Base-by-base conservation (phyloP, 2,113 vertebrate genomes). In the Alethe diademata region DNA sequence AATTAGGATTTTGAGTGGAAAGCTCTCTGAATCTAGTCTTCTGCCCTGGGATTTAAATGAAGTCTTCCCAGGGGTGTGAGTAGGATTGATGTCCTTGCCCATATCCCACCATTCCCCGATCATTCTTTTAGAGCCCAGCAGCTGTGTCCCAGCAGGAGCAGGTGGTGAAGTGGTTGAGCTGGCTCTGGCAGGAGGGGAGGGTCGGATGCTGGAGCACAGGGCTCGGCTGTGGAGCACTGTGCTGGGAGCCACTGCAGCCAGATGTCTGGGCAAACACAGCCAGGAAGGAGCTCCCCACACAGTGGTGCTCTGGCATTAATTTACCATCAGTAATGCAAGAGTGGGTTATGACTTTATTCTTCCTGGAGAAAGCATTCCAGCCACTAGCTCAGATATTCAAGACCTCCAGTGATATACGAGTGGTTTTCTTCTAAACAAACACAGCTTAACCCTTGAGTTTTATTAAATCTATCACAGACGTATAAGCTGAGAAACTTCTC, bases 81-180 rank as follows among this genome's bases (percentile, higher is more conserved):
- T 36, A 90, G 94, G 93, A 96, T 92, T 95, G 94, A 96, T 95
- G 91, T 86, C 60, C 78, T 94, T 2, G 4, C 62, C 29, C 81
- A 62, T 11, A 54, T 96, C 91, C 90, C 0, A n/a, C 81, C 1
- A 7, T 62, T 95, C 66, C 53, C 42, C 0, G 0, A 35, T 92
- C 2, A 0, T 40, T 94, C 81, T 88, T 86, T 88, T 14, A 26
- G 64, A 80, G 87, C 88, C 1, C 38, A 95, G 91, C 96, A 96
- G 95, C 95, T 96, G 95, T 88, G 92, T 80, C 92, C 54, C 95
- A 96, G 94, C 94, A 93, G 94, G 95, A 94, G 90, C 96, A 96
- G 95, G 81, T 96, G 96, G 75, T 60, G 74, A 95, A 95, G 85
- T 96, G 92, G 90, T 35, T 19, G 54, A 90, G 90, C 71, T 92